phyloP scores from a whole-genome alignment of 2,888 invertebrate genomes.

The Folsomia manolachei region DNA sequence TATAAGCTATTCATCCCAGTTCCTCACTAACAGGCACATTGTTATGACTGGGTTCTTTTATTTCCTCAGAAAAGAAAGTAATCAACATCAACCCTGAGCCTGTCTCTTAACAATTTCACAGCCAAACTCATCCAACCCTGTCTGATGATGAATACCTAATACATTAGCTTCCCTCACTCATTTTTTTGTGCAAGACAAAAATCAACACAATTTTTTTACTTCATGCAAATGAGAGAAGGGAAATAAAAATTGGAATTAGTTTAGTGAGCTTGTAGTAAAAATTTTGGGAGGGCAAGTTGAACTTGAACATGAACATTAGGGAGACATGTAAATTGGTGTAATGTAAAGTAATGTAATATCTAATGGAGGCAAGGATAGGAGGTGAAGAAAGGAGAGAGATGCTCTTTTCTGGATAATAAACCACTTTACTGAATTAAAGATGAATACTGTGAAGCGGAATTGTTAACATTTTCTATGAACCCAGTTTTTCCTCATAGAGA shows the following conservation, averaged over 20 bases:
- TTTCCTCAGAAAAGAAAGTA: not conserved
- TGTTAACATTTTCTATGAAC: too few species aligned
- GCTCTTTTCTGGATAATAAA: slow-evolving; percentile 32
- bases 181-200: slow-evolving; percentile 29
- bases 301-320: slow-evolving; percentile 27
- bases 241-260: slow-evolving; percentile 20
- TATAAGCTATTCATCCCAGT: not conserved
- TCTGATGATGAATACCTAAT: not conserved
- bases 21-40: not conserved
- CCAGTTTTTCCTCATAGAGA: too few species aligned
- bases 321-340: not conserved
- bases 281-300: not conserved
- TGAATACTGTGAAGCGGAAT: too few species aligned
- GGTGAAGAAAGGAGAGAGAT: slow-evolving; percentile 12
- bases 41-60: not conserved
- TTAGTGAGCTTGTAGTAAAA: slow-evolving; percentile 1
- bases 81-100: not conserved
- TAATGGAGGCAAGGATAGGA: slow-evolving; percentile 24
- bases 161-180: not conserved
- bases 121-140: too few species aligned
- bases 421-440: slow-evolving; percentile 49
- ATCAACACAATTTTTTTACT: slow-evolving; percentile 43
- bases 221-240: slow-evolving; percentile 43
- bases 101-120: not conserved
- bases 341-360: not conserved